Base-by-base conservation (phyloP, 2,888 invertebrate genomes). In the Leptarthrus brevirostris region DNA sequence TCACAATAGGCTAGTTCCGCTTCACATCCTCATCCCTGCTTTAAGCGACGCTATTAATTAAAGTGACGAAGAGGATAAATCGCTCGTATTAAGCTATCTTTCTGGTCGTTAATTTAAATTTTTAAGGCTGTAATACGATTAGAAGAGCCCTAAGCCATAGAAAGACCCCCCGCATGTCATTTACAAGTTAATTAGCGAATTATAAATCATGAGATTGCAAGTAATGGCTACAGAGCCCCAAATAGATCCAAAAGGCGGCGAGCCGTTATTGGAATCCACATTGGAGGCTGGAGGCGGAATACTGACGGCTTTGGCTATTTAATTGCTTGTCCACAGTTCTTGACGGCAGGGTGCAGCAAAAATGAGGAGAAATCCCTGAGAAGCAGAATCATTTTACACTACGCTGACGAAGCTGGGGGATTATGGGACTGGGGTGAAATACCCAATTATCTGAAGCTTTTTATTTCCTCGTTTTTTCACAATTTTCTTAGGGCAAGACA, bases 31-130 rank as follows among this genome's bases (percentile, higher is more conserved):
- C n/a, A 8, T 54, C 6, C n/a, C 20, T 16, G 3, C 16, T 24
- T 40, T 8, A 30, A 64, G 64, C 26, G 16, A 34, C 22, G 44
- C 24, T 44, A 44, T 64, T 64, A 64, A 64, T 64, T 64, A 47
- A 64, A 64, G 64, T 64, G 64, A 64, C 64, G 64, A 40, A 64
- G 22, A 64, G 64, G 36, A 64, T 64, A 64, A 64, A 64, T 64
- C 64, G 44, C 44, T 64, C 36, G 64, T 44, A 64, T 64, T 44
- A 64, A 64, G 64, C 44, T 44, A 44, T 64, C 44, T 64, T 47
- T 47, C 64, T 44, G 26, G 64, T 64, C 44, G 64, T 64, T 64
- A 64, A 64, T 64, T 64, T 64, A 44, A 64, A 64, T 64, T 64
- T 64, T 49, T 20, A 64, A 64, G 44, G 64, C 47, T 26, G 44